A percentile compares a stretch with the other conserved stretches of the same genome.
These are phyloP conservation scores for Polietes domitor DNA, from an alignment of 2,888 invertebrate genomes.

Conservation along the genomic window DNA sequence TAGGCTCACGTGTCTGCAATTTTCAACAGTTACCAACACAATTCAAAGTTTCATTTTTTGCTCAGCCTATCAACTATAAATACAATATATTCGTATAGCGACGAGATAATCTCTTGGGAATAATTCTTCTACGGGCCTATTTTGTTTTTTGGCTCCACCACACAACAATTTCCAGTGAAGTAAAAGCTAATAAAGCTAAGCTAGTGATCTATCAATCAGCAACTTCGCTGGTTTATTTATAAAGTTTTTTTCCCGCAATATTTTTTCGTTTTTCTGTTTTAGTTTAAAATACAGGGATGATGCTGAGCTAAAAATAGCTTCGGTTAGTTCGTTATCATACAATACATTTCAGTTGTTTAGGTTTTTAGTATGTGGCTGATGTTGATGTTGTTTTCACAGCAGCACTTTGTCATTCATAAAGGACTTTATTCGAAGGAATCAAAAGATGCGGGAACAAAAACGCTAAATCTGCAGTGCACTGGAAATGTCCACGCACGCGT, in stretches of 20 bases:
- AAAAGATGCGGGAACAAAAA: not conserved
- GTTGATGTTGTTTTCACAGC: slow-evolving; percentile 22
- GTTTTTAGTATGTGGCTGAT: no score
- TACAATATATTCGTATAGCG: no score
- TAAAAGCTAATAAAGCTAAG: not conserved
- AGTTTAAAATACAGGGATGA: not conserved
- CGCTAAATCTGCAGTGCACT: slow-evolving; percentile 1
- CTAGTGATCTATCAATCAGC: slow-evolving; percentile 46
- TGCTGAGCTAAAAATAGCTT: slow-evolving; percentile 53
- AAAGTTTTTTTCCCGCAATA: no score
- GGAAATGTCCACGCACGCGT: slow-evolving; percentile 29
- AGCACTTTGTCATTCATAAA: slow-evolving; percentile 59
- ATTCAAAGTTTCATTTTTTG: no score
- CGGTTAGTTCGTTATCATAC: slow-evolving; percentile 37
- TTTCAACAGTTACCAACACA: no score
- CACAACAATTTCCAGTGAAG: not conserved
- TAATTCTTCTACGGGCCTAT: no score
- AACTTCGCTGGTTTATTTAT: slow-evolving; percentile 55
- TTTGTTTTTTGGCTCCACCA: no score
- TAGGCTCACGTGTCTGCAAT: no score
- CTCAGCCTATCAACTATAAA: no score
- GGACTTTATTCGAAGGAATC: slow-evolving; percentile 31
- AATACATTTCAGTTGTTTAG: slow-evolving; percentile 31
- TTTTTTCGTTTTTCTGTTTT: no score
- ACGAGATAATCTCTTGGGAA: no score